phyloP scores from a whole-genome alignment of 1,140 invertebrate genomes.

The Phymastichus coffea region DNA sequence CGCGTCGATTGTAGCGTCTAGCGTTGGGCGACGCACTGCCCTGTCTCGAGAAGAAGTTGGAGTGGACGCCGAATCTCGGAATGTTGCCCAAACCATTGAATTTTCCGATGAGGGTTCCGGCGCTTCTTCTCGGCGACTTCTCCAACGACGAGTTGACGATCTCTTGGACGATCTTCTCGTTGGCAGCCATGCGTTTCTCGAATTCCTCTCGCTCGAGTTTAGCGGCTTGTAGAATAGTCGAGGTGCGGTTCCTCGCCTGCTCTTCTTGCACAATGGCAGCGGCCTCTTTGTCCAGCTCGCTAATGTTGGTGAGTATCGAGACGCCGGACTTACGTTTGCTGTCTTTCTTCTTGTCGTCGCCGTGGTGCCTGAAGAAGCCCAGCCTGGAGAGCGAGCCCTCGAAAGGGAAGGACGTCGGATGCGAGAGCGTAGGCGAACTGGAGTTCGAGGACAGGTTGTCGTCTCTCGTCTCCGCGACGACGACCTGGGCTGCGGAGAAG shows the following conservation, averaged over 20 bases:
- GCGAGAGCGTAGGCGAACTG: constrained; percentile 24
- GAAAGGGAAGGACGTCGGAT: constrained; percentile 21
- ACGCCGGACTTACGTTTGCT: constrained; percentile 62
- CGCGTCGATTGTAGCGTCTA: constrained; percentile 24
- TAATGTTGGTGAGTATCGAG: constrained; percentile 75
- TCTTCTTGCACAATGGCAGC: constrained; percentile 69
- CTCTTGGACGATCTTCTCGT: constrained; percentile 44
- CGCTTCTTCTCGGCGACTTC: constrained; percentile 52
- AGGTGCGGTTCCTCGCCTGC: constrained; percentile 48
- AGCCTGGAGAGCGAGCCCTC: constrained; percentile 42
- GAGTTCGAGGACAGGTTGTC: constrained; percentile 30
- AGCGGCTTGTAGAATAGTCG: constrained; percentile 43
- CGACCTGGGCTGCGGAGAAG: constrained; percentile 5
- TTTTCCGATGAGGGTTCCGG: constrained; percentile 63
- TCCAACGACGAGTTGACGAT: constrained; percentile 46
- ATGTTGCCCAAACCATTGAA: constrained; percentile 65
- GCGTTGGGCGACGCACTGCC: constrained; percentile 3
- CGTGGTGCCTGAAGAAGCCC: constrained; percentile 45
- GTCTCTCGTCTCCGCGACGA: constrained; percentile 29
- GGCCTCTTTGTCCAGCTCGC: constrained; percentile 77
- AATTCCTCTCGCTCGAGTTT: constrained; percentile 43
- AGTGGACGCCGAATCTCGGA: constrained; percentile 59
- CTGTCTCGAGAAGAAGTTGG: constrained; percentile 47
- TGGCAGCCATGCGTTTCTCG: constrained; percentile 43
- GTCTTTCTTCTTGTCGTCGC: constrained; percentile 48